Evolutionary conservation across 2,888 invertebrate species (phyloP).

Genomic region (Octonoba sinensis): DNA sequence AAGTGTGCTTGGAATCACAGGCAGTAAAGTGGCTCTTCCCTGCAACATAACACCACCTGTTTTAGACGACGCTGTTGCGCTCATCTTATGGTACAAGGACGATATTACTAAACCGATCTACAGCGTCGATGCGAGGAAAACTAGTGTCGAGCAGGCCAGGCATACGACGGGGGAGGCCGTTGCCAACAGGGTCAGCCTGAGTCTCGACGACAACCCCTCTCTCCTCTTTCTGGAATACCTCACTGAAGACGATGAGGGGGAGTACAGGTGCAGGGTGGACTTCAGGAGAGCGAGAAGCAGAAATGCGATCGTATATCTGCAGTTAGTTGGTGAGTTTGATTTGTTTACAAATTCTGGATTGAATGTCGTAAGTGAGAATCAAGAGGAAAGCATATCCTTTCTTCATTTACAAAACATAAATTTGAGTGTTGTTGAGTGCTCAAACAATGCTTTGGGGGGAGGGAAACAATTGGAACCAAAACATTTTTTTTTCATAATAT

Average conservation of each 20-base stretch:
- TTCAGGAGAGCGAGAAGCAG: constrained; percentile 91
- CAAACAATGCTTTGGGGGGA: too few species aligned
- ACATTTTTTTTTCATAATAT: too few species aligned
- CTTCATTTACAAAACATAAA: too few species aligned
- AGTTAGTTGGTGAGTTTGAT: constrained; percentile 82
- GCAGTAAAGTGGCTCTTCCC: constrained; percentile 41
- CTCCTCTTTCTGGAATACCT: constrained; percentile 72
- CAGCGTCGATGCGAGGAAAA: constrained; percentile 54
- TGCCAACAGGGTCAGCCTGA: constrained; percentile 29
- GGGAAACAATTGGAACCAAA: too few species aligned
- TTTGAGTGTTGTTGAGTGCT: too few species aligned
- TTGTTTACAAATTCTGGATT: background rate
- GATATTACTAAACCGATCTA: constrained; percentile 60
- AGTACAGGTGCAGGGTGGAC: constrained; percentile 90
- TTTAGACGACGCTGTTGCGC: constrained; percentile 43
- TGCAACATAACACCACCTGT: constrained; percentile 60
- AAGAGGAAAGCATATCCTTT: too few species aligned
- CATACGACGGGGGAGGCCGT: constrained; percentile 16
- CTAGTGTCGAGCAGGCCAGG: constrained; percentile 29
- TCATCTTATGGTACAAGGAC: constrained; percentile 61
- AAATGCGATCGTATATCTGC: constrained; percentile 89
- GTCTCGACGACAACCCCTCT: constrained; percentile 36
- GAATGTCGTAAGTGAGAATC: too few species aligned
- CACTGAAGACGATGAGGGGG: constrained; percentile 88
- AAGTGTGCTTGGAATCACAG: constrained; percentile 50